A percentile compares a stretch with the other conserved stretches of the same genome.
These are phyloP conservation scores for Ophion ellenae DNA, from an alignment of 2,888 invertebrate genomes.

Conservation along the genomic window DNA sequence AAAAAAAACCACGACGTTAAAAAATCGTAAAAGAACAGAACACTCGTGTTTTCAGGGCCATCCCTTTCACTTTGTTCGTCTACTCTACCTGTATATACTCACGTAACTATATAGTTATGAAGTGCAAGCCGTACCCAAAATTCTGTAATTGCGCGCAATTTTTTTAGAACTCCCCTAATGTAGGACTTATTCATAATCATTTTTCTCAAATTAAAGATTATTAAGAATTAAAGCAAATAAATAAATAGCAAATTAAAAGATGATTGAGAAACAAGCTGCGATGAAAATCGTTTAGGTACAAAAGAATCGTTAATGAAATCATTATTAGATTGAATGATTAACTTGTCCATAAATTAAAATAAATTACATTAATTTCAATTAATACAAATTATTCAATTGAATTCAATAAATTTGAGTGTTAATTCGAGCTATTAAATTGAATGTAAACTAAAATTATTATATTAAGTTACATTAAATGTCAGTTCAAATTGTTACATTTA, in stretches of 20 bases:
- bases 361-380: too few species aligned
- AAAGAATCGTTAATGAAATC: neutral
- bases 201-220: too few species aligned
- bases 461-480: neutral
- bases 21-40: constrained; percentile 44
- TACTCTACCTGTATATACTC: neutral
- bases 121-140: constrained; percentile 4
- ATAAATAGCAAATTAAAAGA: too few species aligned
- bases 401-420: too few species aligned
- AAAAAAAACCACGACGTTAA: constrained; percentile 24
- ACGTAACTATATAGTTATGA: neutral
- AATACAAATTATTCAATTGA: too few species aligned
- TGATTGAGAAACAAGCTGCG: neutral
- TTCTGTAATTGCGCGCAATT: neutral
- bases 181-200: neutral
- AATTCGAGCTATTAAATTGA: neutral
- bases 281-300: neutral
- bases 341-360: too few species aligned
- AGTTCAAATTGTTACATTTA: too few species aligned
- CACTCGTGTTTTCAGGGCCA: constrained; percentile 57
- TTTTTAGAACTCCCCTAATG: neutral
- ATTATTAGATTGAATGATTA: too few species aligned
- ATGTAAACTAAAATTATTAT: neutral
- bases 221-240: too few species aligned
- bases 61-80: constrained; percentile 62